phyloP scores from a whole-genome alignment of 2,797 vertebrate species.

The Aplochiton taeniatus region DNA sequence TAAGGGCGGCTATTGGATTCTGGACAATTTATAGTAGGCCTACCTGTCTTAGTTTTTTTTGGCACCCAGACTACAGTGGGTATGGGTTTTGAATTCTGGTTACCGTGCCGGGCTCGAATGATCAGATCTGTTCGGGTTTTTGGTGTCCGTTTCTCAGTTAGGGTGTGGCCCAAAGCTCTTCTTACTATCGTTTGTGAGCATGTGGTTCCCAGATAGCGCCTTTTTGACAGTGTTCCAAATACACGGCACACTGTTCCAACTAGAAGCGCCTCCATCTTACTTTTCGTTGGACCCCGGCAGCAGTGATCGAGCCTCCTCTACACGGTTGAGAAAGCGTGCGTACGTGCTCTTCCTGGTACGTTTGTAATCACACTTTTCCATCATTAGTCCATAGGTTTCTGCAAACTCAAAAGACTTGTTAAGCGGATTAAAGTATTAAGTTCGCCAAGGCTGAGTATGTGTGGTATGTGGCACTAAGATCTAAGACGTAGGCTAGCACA shows the following conservation, averaged over 20 bases:
- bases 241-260: background rate
- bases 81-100: background rate
- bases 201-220: conserved; percentile 17
- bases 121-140: background rate
- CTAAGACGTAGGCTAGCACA: conserved; percentile 27
- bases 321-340: background rate
- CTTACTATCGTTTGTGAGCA: conserved; percentile 55
- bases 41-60: too few relatives aligned
- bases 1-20: too few relatives aligned
- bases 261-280: too few relatives aligned
- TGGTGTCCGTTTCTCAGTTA: conserved; percentile 25
- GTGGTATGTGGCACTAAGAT: conserved; percentile 63
- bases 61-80: too few relatives aligned
- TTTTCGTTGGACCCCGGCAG: background rate
- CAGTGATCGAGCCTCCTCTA: background rate
- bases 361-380: conserved; percentile 12
- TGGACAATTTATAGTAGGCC: too few relatives aligned
- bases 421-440: conserved; percentile 65
- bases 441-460: conserved; percentile 45
- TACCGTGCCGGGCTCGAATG: background rate
- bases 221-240: background rate
- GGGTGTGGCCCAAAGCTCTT: conserved; percentile 50
- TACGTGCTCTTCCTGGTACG: background rate
- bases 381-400: conserved; percentile 40
- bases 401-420: conserved; percentile 38